Evolutionary conservation across 1,140 invertebrate genomes (phyloP).

Genomic region (Aplysia californica): DNA sequence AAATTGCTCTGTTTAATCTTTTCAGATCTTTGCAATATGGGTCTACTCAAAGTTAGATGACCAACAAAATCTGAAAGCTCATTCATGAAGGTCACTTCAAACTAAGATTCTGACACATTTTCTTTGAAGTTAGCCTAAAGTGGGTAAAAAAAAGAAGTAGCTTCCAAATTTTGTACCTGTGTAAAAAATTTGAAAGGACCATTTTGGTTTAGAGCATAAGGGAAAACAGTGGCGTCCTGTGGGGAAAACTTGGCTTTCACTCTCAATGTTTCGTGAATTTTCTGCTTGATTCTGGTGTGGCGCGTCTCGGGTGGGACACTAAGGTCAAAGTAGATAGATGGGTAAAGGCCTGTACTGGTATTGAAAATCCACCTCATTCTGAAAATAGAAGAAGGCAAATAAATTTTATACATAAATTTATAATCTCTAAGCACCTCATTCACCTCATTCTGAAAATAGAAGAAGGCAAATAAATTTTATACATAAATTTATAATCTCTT

Average conservation of each 20-base stretch:
- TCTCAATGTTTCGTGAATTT: constrained; percentile 38
- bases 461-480: background rate
- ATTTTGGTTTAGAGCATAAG: constrained; percentile 35
- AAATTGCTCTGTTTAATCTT: too few species aligned
- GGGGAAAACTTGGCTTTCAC: constrained; percentile 33
- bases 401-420: too few species aligned
- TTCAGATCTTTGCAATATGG: too few species aligned
- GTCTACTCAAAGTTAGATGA: too few species aligned
- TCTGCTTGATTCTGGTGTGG: background rate
- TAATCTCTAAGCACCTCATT: too few species aligned
- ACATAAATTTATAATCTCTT: too few species aligned
- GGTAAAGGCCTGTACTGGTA: constrained; percentile 36
- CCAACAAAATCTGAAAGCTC: too few species aligned
- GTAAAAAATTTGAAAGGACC: constrained; percentile 25
- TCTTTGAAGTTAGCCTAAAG: too few species aligned
- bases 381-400: background rate
- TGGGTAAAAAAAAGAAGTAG: background rate
- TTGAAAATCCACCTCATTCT: constrained; percentile 44
- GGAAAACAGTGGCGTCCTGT: constrained; percentile 30
- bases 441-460: constrained; percentile 36
- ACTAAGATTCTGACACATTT: too few species aligned
- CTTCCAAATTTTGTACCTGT: constrained; percentile 1
- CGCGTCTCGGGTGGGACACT: background rate
- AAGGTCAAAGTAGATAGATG: constrained; percentile 38
- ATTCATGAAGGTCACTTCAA: too few species aligned